Conservation (phyloP, 2,797 vertebrate genomes). For the Acanthurus leucopareius region DNA sequence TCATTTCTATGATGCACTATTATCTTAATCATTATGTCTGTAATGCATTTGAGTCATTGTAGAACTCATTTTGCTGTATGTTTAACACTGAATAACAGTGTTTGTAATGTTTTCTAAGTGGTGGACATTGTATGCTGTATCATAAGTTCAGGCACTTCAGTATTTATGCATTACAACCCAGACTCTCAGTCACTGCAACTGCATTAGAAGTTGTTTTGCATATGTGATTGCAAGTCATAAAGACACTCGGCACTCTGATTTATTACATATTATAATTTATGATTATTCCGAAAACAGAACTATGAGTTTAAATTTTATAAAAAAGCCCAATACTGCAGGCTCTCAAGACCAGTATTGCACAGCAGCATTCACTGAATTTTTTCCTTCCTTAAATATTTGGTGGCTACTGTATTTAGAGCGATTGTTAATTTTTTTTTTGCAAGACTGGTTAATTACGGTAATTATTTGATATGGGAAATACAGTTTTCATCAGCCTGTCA, state of each 20-base stretch:
- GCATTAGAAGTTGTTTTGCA: neutral
- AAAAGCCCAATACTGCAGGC: neutral
- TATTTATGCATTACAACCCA: neutral
- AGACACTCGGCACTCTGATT: neutral
- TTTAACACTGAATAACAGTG: neutral
- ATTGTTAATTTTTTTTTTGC: neutral
- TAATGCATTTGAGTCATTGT: neutral
- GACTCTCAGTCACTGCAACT: constrained; percentile 9
- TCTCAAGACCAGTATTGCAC: constrained; percentile 19
- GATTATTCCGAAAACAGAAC: neutral
- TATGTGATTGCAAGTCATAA: constrained; percentile 8
- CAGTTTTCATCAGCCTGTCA: constrained; percentile 9
- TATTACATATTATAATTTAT: neutral
- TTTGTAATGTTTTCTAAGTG: constrained; percentile 23
- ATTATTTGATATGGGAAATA: constrained; percentile 36
- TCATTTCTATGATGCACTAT: constrained; percentile 9
- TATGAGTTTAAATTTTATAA: neutral
- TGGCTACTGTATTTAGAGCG: constrained; percentile 12
- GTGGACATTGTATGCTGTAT: constrained; percentile 2
- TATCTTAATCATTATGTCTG: neutral
- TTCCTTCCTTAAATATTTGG: constrained; percentile 9
- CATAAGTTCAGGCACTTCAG: constrained; percentile 17
- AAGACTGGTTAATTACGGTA: neutral
- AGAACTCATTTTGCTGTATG: neutral
- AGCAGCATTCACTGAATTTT: neutral